Evolutionary conservation across 2,797 vertebrate species (phyloP).

Genomic region (Sebastiscus tertius): DNA sequence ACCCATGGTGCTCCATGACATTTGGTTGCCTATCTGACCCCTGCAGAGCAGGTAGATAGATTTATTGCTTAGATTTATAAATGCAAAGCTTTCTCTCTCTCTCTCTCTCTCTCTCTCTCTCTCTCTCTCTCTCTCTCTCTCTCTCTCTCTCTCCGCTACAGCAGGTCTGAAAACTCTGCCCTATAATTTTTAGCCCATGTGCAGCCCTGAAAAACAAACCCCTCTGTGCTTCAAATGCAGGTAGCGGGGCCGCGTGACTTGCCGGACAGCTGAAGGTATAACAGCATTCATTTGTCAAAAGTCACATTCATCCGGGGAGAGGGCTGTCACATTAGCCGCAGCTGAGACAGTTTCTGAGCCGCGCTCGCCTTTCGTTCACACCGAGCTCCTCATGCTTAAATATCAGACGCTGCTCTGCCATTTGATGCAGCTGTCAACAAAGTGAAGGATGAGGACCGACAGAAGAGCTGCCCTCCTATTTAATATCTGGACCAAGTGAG

Average conservation of each 20-base stretch:
- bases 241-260: conserved; percentile 17
- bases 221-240: conserved; percentile 38
- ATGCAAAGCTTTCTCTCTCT: neutral
- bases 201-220: conserved; percentile 40
- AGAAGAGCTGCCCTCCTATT: conserved; percentile 39
- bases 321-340: conserved; percentile 72
- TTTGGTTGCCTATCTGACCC: neutral
- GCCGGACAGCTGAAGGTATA: conserved; percentile 66
- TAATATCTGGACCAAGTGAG: conserved; percentile 62
- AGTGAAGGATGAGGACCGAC: conserved; percentile 54
- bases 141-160: neutral
- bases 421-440: conserved; percentile 73
- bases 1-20: neutral
- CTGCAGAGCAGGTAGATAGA: neutral
- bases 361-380: conserved; percentile 53
- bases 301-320: conserved; percentile 70
- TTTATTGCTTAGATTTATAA: neutral
- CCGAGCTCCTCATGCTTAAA: conserved; percentile 49
- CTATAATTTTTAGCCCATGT: neutral
- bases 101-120: no score
- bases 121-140: no score
- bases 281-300: conserved; percentile 78
- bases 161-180: neutral
- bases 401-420: conserved; percentile 58
- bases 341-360: conserved; percentile 66